Evolutionary conservation across 1,140 invertebrate species (phyloP).

Genomic region (Zaprionus lachaisei): DNA sequence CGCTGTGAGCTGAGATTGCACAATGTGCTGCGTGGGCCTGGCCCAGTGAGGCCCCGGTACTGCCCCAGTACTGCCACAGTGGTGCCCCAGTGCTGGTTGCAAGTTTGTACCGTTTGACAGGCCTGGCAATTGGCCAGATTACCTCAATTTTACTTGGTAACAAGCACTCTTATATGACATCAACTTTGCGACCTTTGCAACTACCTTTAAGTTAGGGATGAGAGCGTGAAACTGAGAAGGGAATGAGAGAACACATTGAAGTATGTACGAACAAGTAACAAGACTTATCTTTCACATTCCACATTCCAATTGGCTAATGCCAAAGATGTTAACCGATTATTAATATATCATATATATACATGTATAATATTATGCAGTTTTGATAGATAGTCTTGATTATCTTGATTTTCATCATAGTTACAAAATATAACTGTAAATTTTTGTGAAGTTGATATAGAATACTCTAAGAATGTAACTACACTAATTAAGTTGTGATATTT

Average conservation of each 20-base stretch:
- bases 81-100: neutral
- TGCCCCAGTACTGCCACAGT: too few species aligned
- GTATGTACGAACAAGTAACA: neutral
- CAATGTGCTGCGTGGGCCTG: constrained; percentile 32
- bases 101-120: neutral
- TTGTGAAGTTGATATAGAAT: too few species aligned
- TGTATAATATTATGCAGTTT: too few species aligned
- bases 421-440: too few species aligned
- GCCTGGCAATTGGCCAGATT: constrained; percentile 21
- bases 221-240: neutral
- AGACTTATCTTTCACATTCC: neutral
- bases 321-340: too few species aligned
- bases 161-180: constrained; percentile 27
- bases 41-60: neutral
- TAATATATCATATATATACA: too few species aligned
- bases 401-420: too few species aligned
- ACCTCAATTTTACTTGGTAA: constrained; percentile 10
- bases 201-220: constrained; percentile 25
- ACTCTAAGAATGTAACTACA: too few species aligned
- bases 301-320: too few species aligned
- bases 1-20: constrained; percentile 4
- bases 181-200: constrained; percentile 14
- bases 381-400: too few species aligned
- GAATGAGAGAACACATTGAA: constrained; percentile 2
- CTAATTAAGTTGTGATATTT: too few species aligned